Evolutionary conservation across 2,888 invertebrate species (phyloP).

Genomic region (Aspidiotus destructor): DNA sequence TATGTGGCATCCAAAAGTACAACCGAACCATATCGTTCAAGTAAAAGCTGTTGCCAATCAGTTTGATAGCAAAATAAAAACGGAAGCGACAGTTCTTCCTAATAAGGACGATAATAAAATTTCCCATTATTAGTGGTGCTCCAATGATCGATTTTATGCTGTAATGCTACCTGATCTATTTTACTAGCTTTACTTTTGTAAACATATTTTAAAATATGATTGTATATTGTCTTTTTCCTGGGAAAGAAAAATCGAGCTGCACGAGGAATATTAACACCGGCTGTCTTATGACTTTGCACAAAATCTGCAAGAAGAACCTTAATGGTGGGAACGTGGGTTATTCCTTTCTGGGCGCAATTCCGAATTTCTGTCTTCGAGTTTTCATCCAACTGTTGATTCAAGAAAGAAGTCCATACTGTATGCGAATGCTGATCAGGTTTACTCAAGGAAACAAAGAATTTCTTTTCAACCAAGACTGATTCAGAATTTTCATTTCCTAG

Average conservation of each 20-base stretch:
- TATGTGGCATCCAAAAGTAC: neutral
- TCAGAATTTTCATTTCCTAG: too few species aligned
- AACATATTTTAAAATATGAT: neutral
- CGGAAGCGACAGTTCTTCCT: neutral
- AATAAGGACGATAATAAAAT: neutral
- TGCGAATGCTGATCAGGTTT: too few species aligned
- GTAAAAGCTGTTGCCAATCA: neutral
- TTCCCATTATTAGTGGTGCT: neutral
- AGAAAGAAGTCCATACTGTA: too few species aligned
- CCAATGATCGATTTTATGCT: neutral
- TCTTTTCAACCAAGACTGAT: too few species aligned
- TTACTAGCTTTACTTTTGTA: neutral
- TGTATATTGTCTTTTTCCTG: neutral
- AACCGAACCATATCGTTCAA: neutral
- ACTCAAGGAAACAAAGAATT: too few species aligned
- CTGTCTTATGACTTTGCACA: neutral
- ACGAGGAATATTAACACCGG: neutral
- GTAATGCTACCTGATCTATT: neutral
- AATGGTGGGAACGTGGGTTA: too few species aligned
- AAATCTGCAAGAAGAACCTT: neutral
- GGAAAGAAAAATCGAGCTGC: neutral
- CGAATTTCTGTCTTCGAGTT: too few species aligned
- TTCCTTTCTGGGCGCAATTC: too few species aligned
- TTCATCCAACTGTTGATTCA: too few species aligned
- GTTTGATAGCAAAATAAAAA: neutral